Percentiles rank a stretch among this genome's conserved stretches.
These are phyloP conservation scores for Diarsia mendica DNA, from an alignment of 2,888 invertebrate species.

Conservation along the genomic window DNA sequence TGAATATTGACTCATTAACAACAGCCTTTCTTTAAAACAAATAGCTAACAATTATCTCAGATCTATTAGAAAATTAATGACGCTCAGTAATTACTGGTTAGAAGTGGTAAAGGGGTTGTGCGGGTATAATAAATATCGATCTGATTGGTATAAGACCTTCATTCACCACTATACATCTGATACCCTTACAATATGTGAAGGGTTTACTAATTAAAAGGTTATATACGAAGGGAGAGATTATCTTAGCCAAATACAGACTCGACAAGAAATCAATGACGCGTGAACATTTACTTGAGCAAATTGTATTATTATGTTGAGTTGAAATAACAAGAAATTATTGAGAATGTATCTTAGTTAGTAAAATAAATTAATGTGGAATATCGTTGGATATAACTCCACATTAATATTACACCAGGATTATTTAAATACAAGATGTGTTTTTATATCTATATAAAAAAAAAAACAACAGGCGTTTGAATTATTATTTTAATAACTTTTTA, in stretches of 20 bases:
- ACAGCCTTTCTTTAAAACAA: constrained; percentile 12
- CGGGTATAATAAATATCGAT: constrained; percentile 63
- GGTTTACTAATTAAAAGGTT: constrained; percentile 63
- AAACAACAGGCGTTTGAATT: too few relatives aligned
- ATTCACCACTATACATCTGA: constrained; percentile 55
- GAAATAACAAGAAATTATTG: constrained; percentile 16
- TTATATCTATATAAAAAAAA: too few relatives aligned
- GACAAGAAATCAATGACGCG: constrained; percentile 50
- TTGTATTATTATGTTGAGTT: background rate
- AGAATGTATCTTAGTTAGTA: too few relatives aligned
- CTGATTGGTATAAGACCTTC: constrained; percentile 55
- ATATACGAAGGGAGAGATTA: constrained; percentile 56
- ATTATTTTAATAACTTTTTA: too few relatives aligned
- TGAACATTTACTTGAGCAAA: constrained; percentile 27
- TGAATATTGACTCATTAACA: background rate
- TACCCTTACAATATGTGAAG: constrained; percentile 63
- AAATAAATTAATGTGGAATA: background rate
- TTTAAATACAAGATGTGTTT: too few relatives aligned
- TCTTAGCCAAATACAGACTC: constrained; percentile 48
- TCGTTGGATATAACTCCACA: background rate
- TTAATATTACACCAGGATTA: background rate
- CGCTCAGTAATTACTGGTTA: constrained; percentile 47
- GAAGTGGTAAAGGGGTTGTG: constrained; percentile 46
- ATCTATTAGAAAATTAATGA: constrained; percentile 48
- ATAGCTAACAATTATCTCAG: constrained; percentile 25